Percentiles rank a stretch among this genome's conserved stretches.
Evolutionary conservation across 37 sponge, comb jelly and placozoan species (phyloP).

Genomic region (Diacarnus erythraeanus): DNA sequence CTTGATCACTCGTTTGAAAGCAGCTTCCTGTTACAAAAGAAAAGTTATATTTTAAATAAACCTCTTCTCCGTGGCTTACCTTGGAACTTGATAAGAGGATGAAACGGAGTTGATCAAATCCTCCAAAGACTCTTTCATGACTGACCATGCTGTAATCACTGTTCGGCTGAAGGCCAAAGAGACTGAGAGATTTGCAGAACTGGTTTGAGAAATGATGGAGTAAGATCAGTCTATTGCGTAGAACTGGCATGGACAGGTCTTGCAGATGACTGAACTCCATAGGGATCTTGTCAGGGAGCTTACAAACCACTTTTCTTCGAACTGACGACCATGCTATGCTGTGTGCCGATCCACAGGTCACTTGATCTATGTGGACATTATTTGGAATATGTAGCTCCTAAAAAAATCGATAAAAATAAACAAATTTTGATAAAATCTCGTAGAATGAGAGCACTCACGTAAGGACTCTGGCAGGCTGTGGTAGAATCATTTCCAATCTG

Average conservation of each 20-base stretch:
- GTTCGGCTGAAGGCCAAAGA: slow-evolving; percentile 63
- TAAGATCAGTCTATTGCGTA: slow-evolving; percentile 84
- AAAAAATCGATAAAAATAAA: not conserved
- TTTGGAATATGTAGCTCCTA: slow-evolving; percentile 56
- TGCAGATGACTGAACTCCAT: slow-evolving; percentile 88
- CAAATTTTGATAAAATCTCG: not conserved
- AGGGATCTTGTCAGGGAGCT: slow-evolving; percentile 73
- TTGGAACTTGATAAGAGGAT: slow-evolving; percentile 71
- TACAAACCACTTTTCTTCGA: slow-evolving; percentile 49
- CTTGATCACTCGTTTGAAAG: slow-evolving; percentile 86
- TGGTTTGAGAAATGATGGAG: slow-evolving; percentile 82
- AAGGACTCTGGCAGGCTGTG: slow-evolving; percentile 62
- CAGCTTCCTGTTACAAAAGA: slow-evolving; percentile 63
- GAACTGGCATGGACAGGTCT: slow-evolving; percentile 41
- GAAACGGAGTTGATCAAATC: slow-evolving; percentile 61
- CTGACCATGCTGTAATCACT: not conserved
- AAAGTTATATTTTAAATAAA: not conserved
- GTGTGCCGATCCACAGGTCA: slow-evolving; percentile 95
- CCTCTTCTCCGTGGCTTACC: slow-evolving; percentile 25
- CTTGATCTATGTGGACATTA: slow-evolving; percentile 75
- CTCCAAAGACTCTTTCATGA: slow-evolving; percentile 34
- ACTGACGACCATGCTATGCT: slow-evolving; percentile 87
- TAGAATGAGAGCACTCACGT: slow-evolving; percentile 6
- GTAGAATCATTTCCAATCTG: slow-evolving; percentile 92
- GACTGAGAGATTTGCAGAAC: slow-evolving; percentile 71